Percentiles rank a stretch among this genome's conserved stretches.
Conservation (phyloP, 2,113 vertebrate species). For the Stictonetta naevosa region DNA sequence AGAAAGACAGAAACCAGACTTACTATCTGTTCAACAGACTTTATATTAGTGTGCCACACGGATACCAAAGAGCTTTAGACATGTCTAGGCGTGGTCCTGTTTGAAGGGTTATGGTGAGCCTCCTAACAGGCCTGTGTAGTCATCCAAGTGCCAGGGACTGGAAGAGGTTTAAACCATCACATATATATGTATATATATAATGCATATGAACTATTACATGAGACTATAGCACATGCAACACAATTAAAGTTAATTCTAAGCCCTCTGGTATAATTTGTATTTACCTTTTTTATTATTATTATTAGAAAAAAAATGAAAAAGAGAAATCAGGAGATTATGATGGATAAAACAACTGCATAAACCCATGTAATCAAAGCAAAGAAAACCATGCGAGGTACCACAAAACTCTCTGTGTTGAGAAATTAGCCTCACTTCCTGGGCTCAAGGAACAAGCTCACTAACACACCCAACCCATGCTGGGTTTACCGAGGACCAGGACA, state of each 20-base stretch:
- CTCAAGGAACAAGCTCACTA: background rate
- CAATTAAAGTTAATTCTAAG: background rate
- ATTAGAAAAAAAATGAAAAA: no score
- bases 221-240: background rate
- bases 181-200: no score
- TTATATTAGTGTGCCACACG: background rate
- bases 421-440: background rate
- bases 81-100: background rate
- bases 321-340: background rate
- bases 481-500: background rate
- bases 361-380: background rate
- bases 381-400: background rate
- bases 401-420: background rate
- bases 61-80: slow-evolving; percentile 11
- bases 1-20: slow-evolving; percentile 55
- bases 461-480: no score
- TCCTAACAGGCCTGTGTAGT: background rate
- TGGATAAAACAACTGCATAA: background rate
- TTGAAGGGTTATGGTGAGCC: background rate
- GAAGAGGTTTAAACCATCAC: background rate
- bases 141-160: background rate
- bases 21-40: slow-evolving; percentile 60
- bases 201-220: no score
- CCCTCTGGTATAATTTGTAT: background rate
- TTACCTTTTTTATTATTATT: background rate